phyloP scores from a whole-genome alignment of 2,888 invertebrate species.

The Callimorpha dominula region DNA sequence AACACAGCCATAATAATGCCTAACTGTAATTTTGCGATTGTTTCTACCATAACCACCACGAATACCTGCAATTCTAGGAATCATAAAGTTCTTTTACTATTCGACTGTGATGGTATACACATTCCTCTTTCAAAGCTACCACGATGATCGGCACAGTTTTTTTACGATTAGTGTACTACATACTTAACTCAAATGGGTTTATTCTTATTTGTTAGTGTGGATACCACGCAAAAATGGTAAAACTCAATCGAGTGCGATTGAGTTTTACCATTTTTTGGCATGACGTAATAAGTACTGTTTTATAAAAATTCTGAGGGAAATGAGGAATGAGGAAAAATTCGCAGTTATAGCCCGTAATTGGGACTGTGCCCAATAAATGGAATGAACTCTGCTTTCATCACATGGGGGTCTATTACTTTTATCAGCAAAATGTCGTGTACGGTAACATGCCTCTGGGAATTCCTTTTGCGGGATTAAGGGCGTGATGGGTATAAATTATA shows the following conservation, averaged over 20 bases:
- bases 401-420: constrained; percentile 19
- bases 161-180: too few relatives aligned
- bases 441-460: constrained; percentile 17
- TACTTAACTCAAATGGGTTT: constrained; percentile 20
- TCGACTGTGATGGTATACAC: too few relatives aligned
- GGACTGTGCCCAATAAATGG: constrained; percentile 27
- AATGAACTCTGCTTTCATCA: constrained; percentile 27
- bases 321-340: constrained; percentile 22
- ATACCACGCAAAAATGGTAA: constrained; percentile 27
- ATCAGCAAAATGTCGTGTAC: constrained; percentile 22
- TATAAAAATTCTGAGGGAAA: constrained; percentile 13
- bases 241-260: constrained; percentile 42
- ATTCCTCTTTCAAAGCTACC: too few relatives aligned
- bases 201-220: constrained; percentile 29
- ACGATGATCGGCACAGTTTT: too few relatives aligned
- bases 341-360: constrained; percentile 25
- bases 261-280: constrained; percentile 27
- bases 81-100: too few relatives aligned
- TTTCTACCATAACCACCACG: background rate
- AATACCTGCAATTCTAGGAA: background rate
- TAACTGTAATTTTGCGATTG: background rate
- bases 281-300: constrained; percentile 19
- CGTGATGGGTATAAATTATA: constrained; percentile 18
- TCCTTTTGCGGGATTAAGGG: constrained; percentile 14
- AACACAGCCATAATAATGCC: too few relatives aligned